Percentiles rank a stretch among this genome's conserved stretches.
Evolutionary conservation across 1,140 invertebrate species (phyloP).

Genomic region (Heterodera schachtii): DNA sequence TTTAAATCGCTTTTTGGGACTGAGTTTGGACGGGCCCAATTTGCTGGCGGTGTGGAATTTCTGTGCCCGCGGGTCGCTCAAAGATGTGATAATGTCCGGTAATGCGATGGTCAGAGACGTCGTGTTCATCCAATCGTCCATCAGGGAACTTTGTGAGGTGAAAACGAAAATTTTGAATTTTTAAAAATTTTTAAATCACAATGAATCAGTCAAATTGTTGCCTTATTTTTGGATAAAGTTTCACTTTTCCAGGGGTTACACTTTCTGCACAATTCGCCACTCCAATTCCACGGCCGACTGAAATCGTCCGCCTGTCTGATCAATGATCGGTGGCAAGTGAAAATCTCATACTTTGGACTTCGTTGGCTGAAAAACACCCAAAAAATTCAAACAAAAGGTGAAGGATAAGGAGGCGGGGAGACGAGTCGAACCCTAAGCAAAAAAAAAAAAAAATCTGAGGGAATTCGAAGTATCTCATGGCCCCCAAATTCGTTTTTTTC

Average conservation of each 20-base stretch:
- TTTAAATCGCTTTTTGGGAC: constrained; percentile 81
- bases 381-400: constrained; percentile 26
- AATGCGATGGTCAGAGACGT: constrained; percentile 53
- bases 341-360: constrained; percentile 55
- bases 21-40: constrained; percentile 75
- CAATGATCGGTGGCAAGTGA: constrained; percentile 63
- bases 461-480: too few relatives aligned
- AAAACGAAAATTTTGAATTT: not conserved
- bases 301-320: constrained; percentile 57
- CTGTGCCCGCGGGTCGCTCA: constrained; percentile 53
- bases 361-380: constrained; percentile 6
- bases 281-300: constrained; percentile 54
- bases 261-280: constrained; percentile 49
- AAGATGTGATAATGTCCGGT: constrained; percentile 53
- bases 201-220: too few relatives aligned
- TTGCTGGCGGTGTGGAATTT: constrained; percentile 68
- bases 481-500: not conserved
- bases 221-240: too few relatives aligned
- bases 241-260: constrained; percentile 40
- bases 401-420: constrained; percentile 15
- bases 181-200: too few relatives aligned
- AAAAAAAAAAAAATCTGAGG: too few relatives aligned
- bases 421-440: too few relatives aligned
- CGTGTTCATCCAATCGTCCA: constrained; percentile 62
- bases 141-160: constrained; percentile 52